Evolutionary conservation across 2,888 invertebrate genomes (phyloP).

Genomic region (Abscondita cerata): DNA sequence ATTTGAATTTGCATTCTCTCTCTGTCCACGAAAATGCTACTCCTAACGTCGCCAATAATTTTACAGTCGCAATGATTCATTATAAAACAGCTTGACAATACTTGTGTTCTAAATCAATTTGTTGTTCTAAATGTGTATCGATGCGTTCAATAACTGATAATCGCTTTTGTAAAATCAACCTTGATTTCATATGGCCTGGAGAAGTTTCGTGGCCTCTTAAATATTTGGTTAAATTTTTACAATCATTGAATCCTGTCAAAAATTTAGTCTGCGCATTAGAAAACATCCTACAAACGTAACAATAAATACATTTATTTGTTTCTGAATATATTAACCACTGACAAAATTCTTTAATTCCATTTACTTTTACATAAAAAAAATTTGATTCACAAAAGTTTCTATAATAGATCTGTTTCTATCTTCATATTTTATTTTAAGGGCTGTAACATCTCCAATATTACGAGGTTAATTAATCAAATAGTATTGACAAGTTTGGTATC

Average conservation of each 20-base stretch:
- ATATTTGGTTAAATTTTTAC: too few relatives aligned
- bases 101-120: slow-evolving; percentile 2
- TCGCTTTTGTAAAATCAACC: not conserved
- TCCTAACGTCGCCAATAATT: slow-evolving; percentile 4
- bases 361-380: slow-evolving; percentile 5
- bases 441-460: not conserved
- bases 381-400: not conserved
- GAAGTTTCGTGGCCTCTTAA: not conserved
- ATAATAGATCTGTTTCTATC: too few relatives aligned
- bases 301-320: too few relatives aligned
- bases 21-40: slow-evolving; percentile 7
- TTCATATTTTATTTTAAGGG: not conserved
- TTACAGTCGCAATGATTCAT: not conserved
- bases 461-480: slow-evolving; percentile 11
- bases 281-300: not conserved
- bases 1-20: slow-evolving; percentile 4
- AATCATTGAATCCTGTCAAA: not conserved
- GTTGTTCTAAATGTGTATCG: not conserved
- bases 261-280: not conserved
- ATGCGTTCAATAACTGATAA: not conserved
- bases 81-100: not conserved
- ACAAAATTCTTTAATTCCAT: slow-evolving; percentile 7
- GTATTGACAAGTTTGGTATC: slow-evolving; percentile 6
- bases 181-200: slow-evolving; percentile 1
- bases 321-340: too few relatives aligned